Conservation (phyloP, 30 jellyfish, hydroid and myxozoan species). For the Aurelia sp. region DNA sequence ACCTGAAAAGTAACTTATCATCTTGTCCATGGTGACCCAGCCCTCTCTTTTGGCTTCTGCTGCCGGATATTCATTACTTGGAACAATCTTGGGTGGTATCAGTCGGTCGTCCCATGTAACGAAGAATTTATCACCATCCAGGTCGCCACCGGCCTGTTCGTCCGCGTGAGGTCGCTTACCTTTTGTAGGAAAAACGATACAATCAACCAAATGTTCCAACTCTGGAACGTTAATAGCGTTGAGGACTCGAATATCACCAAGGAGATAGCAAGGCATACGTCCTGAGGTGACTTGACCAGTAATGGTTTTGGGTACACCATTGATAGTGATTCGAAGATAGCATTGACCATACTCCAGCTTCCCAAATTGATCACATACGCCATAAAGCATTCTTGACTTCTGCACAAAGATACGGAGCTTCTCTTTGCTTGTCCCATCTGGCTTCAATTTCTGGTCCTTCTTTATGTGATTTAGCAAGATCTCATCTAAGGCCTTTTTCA, state of each 20-base stretch:
- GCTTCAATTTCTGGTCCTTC: conserved; percentile 10
- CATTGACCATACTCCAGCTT: conserved; percentile 35
- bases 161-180: conserved; percentile 45
- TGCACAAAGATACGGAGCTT: conserved; percentile 32
- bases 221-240: conserved; percentile 47
- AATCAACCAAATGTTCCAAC: conserved; percentile 27
- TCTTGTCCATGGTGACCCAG: conserved; percentile 10
- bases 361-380: conserved; percentile 25
- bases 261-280: conserved; percentile 40
- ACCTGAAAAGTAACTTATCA: conserved; percentile 25
- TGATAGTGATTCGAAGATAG: conserved; percentile 13
- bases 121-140: conserved; percentile 48
- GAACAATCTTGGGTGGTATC: conserved; percentile 26
- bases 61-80: conserved; percentile 34
- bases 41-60: conserved; percentile 20
- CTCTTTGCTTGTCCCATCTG: conserved; percentile 20
- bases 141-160: conserved; percentile 52
- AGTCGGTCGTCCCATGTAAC: conserved; percentile 42
- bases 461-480: neutral
- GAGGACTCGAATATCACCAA: conserved; percentile 44
- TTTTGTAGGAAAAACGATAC: conserved; percentile 26
- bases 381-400: conserved; percentile 26
- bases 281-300: conserved; percentile 30
- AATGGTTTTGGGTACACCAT: conserved; percentile 27
- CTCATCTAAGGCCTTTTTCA: neutral